A percentile compares a stretch with the other conserved stretches of the same genome.
These are phyloP conservation scores for Crepidodera aurea DNA, from an alignment of 2,888 invertebrate genomes.

Conservation along the genomic window DNA sequence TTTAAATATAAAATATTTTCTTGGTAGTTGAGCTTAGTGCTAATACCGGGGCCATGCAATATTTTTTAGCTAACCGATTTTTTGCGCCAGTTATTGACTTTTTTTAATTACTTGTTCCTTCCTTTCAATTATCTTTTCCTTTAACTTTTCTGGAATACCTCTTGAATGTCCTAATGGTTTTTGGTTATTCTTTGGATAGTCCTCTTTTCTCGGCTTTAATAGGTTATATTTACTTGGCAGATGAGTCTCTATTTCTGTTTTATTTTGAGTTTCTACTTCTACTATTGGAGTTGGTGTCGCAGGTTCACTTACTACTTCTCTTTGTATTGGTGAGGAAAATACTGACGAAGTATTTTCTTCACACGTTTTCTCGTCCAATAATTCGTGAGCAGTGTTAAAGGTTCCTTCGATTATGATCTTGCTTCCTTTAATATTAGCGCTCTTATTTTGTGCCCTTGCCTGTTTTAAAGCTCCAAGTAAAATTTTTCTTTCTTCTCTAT, in stretches of 20 bases:
- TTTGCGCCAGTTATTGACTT: not conserved
- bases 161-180: not conserved
- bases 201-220: not conserved
- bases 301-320: not conserved
- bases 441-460: not conserved
- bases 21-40: too few species aligned
- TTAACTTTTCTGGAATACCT: not conserved
- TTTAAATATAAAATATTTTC: too few species aligned
- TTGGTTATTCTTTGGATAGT: not conserved
- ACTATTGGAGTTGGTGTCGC: not conserved
- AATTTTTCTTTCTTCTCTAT: not conserved
- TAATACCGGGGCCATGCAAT: not conserved
- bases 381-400: not conserved
- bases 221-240: not conserved
- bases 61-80: not conserved
- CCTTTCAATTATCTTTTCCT: not conserved
- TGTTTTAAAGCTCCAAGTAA: not conserved
- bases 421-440: not conserved
- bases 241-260: not conserved
- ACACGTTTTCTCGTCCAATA: not conserved
- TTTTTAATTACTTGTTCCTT: slow-evolving; percentile 26
- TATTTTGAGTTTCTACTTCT: not conserved
- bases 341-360: not conserved
- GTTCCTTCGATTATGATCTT: slow-evolving; percentile 2
- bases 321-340: not conserved